These are phyloP conservation scores for Eudasyphora cyanicolor DNA, from an alignment of 2,888 invertebrate genomes.

Conservation along the genomic window DNA sequence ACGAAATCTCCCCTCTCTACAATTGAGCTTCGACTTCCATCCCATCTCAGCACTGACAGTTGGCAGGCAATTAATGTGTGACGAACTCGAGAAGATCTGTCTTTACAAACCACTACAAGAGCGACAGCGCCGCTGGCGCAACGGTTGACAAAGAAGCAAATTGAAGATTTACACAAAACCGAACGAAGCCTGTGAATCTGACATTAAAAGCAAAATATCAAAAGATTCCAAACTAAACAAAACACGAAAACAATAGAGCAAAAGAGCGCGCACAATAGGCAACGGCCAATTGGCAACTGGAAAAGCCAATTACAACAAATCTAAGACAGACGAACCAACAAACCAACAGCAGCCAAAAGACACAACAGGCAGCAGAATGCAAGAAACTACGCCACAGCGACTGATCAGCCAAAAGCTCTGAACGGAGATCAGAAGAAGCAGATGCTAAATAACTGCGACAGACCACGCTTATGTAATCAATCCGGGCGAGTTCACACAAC, in stretches of 20 bases:
- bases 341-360: too few species aligned
- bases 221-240: conserved; percentile 51
- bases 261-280: too few species aligned
- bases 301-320: conserved; percentile 54
- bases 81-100: not conserved
- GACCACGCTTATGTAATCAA: conserved; percentile 57
- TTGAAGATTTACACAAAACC: conserved; percentile 55
- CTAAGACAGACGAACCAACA: conserved; percentile 23
- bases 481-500: conserved; percentile 49
- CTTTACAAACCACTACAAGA: not conserved
- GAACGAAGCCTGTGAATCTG: conserved; percentile 57
- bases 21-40: not conserved
- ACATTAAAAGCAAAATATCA: conserved; percentile 61
- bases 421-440: conserved; percentile 40
- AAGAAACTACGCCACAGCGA: conserved; percentile 21
- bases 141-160: conserved; percentile 42
- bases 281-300: too few species aligned
- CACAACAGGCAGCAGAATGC: conserved; percentile 42
- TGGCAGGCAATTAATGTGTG: conserved; percentile 39
- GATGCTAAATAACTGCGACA: conserved; percentile 22
- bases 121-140: not conserved
- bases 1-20: too few species aligned
- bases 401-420: not conserved
- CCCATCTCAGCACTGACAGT: conserved; percentile 32
- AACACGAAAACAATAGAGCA: conserved; percentile 52